These are phyloP conservation scores for Pogonocichla stellata DNA, from an alignment of 2,113 vertebrate species.

Conservation along the genomic window DNA sequence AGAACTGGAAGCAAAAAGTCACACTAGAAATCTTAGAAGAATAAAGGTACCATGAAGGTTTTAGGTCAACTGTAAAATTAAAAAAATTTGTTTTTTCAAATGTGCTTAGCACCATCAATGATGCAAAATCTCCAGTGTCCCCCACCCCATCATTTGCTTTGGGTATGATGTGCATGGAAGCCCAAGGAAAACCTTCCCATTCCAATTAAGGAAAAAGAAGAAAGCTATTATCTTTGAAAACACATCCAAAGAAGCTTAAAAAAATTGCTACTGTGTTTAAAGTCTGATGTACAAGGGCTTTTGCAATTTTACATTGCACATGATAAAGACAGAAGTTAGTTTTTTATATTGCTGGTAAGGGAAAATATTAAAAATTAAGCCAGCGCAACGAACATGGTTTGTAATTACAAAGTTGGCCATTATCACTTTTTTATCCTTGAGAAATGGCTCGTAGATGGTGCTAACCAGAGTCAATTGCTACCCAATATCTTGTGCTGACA, in stretches of 20 bases:
- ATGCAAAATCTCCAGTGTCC: background rate
- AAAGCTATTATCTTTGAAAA: background rate
- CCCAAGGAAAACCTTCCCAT: background rate
- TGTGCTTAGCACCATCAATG: background rate
- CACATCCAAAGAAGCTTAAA: background rate
- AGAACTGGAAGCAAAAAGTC: background rate
- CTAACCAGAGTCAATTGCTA: background rate
- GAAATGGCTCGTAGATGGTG: background rate
- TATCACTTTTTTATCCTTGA: slow-evolving; percentile 4
- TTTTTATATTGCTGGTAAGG: background rate
- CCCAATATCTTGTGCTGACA: background rate
- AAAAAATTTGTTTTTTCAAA: background rate
- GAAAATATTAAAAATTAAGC: slow-evolving; percentile 18
- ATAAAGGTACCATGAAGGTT: background rate
- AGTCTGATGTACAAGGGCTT: background rate
- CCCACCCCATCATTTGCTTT: background rate
- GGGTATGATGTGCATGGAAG: background rate
- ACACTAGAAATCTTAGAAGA: background rate
- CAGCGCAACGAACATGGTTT: background rate
- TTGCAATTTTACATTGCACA: background rate
- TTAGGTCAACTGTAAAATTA: background rate
- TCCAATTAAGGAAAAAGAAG: background rate
- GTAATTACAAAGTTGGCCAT: background rate
- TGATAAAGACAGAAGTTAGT: background rate
- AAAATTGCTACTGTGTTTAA: background rate